Conservation (phyloP, 1,140 invertebrate species). For the Harlomillsia oculata region DNA sequence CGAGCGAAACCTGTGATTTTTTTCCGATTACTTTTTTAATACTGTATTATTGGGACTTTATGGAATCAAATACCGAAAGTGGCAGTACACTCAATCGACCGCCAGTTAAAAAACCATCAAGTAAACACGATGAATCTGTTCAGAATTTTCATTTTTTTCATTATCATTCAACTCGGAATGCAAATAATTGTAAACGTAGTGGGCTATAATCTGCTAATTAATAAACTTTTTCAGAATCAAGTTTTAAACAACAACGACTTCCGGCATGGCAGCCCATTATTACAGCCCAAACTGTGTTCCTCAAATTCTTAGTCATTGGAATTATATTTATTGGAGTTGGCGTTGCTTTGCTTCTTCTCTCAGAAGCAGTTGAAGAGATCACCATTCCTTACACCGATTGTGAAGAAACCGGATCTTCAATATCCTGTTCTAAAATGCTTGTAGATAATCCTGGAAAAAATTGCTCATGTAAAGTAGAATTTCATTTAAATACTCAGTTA, state of each 20-base stretch:
- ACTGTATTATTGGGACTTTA: too few species aligned
- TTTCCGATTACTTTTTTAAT: too few species aligned
- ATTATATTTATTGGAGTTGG: conserved; percentile 95
- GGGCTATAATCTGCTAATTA: too few species aligned
- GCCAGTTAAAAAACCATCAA: too few species aligned
- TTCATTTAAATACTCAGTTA: conserved; percentile 48
- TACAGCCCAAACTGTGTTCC: conserved; percentile 89
- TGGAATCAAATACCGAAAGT: too few species aligned
- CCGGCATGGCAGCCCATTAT: conserved; percentile 98
- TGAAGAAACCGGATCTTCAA: background rate
- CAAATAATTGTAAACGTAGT: too few species aligned
- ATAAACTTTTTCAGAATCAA: conserved; percentile 80
- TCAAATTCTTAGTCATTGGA: conserved; percentile 93
- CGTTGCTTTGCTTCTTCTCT: conserved; percentile 79
- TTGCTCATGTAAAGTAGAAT: conserved; percentile 60
- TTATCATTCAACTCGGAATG: too few species aligned
- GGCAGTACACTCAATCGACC: too few species aligned
- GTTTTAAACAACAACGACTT: conserved; percentile 93
- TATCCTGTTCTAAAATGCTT: conserved; percentile 52
- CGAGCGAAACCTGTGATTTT: too few species aligned
- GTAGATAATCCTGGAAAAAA: conserved; percentile 36
- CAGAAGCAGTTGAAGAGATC: conserved; percentile 45
- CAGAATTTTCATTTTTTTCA: too few species aligned
- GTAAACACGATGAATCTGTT: too few species aligned
- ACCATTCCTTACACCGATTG: conserved; percentile 20